Percentiles rank a stretch among this genome's conserved stretches.
Evolutionary conservation across 2,888 invertebrate genomes (phyloP).

Genomic region (Epinotia bilunana): DNA sequence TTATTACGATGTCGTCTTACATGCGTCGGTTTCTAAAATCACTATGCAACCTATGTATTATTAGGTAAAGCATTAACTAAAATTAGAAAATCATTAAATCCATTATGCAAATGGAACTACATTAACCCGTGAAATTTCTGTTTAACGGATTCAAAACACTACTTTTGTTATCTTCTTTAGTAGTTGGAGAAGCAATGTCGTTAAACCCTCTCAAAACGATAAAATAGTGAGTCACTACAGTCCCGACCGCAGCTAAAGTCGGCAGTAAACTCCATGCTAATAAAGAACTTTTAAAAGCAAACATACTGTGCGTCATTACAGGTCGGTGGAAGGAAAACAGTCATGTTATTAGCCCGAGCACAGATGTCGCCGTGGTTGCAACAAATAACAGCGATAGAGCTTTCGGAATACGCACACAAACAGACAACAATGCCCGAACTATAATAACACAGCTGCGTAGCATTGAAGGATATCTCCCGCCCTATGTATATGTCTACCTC

Average conservation of each 20-base stretch:
- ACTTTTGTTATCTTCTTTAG: slow-evolving; percentile 28
- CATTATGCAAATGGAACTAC: slow-evolving; percentile 19
- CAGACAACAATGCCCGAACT: slow-evolving; percentile 56
- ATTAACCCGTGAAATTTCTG: slow-evolving; percentile 5
- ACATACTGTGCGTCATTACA: slow-evolving; percentile 60
- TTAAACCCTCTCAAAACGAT: slow-evolving; percentile 30
- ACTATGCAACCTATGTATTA: too few species aligned
- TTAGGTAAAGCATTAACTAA: too few species aligned
- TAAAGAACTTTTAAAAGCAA: slow-evolving; percentile 39
- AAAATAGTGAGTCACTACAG: slow-evolving; percentile 30
- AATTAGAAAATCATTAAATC: not conserved
- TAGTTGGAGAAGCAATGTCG: slow-evolving; percentile 20
- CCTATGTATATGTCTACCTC: slow-evolving; percentile 51
- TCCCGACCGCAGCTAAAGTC: slow-evolving; percentile 26
- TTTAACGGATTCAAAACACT: slow-evolving; percentile 30
- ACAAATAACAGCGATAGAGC: slow-evolving; percentile 63
- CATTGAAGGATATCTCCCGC: slow-evolving; percentile 55
- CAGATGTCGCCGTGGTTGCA: slow-evolving; percentile 71
- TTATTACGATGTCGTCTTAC: too few species aligned
- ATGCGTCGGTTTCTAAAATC: too few species aligned
- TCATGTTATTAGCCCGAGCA: slow-evolving; percentile 68
- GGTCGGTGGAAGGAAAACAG: slow-evolving; percentile 62
- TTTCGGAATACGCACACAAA: slow-evolving; percentile 64
- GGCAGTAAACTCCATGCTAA: slow-evolving; percentile 35
- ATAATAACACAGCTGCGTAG: slow-evolving; percentile 63